Percentiles rank a stretch among this genome's conserved stretches.
These are phyloP conservation scores for Pygocentrus nattereri DNA, from an alignment of 2,797 vertebrate species.

Conservation along the genomic window DNA sequence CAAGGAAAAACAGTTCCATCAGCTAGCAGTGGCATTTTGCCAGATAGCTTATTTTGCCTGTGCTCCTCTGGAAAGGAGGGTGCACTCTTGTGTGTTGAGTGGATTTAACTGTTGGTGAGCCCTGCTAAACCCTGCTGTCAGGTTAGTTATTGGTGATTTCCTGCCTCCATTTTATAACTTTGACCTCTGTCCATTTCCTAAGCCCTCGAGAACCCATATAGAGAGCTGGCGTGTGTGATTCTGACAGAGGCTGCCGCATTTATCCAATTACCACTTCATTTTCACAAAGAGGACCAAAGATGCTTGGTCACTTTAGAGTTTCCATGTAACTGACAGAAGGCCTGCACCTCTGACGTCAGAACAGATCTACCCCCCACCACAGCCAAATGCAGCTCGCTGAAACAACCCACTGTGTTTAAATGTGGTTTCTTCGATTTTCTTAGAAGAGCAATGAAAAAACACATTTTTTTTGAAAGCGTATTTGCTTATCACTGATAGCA, in stretches of 20 bases:
- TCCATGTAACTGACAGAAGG: background rate
- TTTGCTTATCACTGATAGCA: background rate
- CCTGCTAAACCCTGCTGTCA: background rate
- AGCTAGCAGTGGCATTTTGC: too few species aligned
- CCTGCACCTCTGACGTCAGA: background rate
- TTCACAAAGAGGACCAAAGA: background rate
- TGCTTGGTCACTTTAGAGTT: background rate
- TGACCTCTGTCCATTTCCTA: background rate
- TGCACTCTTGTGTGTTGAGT: too few species aligned
- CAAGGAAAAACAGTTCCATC: too few species aligned
- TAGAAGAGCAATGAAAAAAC: background rate
- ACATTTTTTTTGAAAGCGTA: background rate
- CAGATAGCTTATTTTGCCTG: too few species aligned
- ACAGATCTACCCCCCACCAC: background rate
- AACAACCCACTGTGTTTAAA: background rate
- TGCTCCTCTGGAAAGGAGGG: too few species aligned
- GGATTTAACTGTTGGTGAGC: too few species aligned
- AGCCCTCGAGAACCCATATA: background rate
- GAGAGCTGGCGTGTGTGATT: background rate
- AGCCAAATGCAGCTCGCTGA: background rate
- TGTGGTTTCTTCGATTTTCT: background rate
- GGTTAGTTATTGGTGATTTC: background rate
- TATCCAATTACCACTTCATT: slow-evolving; percentile 3
- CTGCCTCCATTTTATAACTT: background rate
- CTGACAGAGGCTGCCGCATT: background rate